Evolutionary conservation across 2,113 vertebrate species (phyloP), one percentile per base, ranked within the genome.

Genomic region (Pionites leucogaster): DNA sequence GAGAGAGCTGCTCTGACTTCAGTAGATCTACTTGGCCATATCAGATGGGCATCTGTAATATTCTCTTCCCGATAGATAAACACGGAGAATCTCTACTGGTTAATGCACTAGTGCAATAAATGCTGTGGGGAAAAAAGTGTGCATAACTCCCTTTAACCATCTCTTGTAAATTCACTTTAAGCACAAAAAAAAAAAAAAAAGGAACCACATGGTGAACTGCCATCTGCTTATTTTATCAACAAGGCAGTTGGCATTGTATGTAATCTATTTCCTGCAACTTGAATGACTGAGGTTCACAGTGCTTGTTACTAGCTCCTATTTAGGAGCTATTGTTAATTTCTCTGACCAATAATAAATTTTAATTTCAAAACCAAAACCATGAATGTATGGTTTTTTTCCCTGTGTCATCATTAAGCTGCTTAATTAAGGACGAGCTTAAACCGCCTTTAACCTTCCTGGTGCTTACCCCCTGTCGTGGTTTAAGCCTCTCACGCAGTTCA

Each of bases 121-220:
- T 47, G 3, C 39, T 52, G 63, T 16, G 41, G 39, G 29, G 0
- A 0, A 3, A 3, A 11, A 9, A 52, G 11, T 1, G 12, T 23
- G 10, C 49, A 13, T 29, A 28, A 53, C 22, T 86, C 24, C 83
- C 44, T 69, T 23, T 33, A 62, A 8, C 20, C 33, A 8, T 15
- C 13, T 68, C 42, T 47, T 67, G 24, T 46, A 68, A 81, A 57
- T 47, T 88, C 11, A 15, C 4, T 28, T 55, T 9, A 57, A 25
- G 28, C 44, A 62, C 33, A 79, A n/a, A 53, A n/a, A 49, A 35
- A 49, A 52, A 65, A 23, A 52, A 37, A 53, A 35, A 49, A 53
- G 77, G 17, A 67, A 47, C 42, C 57, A 60, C 63, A 17, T 3
- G 31, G 20, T 35, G 49, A 90, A 80, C 13, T 47, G 29, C 35